Conservation (phyloP, 2,888 invertebrate species). For the Polietes domitor region DNA sequence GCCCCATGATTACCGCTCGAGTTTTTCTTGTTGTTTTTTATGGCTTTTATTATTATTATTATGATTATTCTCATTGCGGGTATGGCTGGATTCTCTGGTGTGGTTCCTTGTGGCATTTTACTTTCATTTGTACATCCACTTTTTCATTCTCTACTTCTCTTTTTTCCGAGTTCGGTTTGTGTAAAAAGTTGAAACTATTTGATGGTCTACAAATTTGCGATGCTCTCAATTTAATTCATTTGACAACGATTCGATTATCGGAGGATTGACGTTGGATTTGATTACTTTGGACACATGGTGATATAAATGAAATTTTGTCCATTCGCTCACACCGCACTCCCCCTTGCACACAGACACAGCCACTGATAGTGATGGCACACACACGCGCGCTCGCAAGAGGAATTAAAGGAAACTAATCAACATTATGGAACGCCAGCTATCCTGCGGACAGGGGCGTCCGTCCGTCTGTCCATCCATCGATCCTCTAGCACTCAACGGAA, state of each 20-base stretch:
- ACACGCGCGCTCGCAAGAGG: neutral
- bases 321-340: constrained; percentile 29
- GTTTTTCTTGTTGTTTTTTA: neutral
- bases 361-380: no score
- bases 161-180: neutral
- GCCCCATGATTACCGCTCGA: constrained; percentile 2
- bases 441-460: neutral
- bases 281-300: constrained; percentile 60
- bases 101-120: neutral
- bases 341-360: constrained; percentile 22
- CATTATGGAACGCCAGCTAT: constrained; percentile 23
- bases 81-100: neutral
- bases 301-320: constrained; percentile 45
- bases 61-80: constrained; percentile 2
- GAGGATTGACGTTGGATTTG: constrained; percentile 63
- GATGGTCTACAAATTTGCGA: constrained; percentile 39
- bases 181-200: constrained; percentile 27
- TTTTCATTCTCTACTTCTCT: constrained; percentile 30
- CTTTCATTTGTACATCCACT: constrained; percentile 44
- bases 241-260: constrained; percentile 63
- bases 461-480: neutral
- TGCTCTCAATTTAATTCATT: constrained; percentile 58
- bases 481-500: neutral
- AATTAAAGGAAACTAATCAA: constrained; percentile 19
- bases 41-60: constrained; percentile 6